Conservation (phyloP, 2,797 vertebrate genomes). For the Nannoperca obscura region DNA sequence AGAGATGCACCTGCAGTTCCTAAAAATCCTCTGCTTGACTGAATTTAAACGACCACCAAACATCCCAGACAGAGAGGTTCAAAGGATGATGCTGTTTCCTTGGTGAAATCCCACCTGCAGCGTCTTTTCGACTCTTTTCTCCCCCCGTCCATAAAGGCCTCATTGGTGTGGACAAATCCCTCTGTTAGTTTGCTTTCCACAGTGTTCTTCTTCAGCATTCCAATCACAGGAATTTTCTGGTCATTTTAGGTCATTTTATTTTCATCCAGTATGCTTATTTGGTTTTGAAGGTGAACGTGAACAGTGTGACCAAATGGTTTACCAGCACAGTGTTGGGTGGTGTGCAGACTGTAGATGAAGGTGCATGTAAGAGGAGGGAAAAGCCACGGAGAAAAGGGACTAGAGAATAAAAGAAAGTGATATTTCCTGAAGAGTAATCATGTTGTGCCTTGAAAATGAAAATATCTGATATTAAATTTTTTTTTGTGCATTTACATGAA, state of each 20-base stretch:
- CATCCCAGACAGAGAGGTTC: slow-evolving; percentile 62
- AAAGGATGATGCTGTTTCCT: slow-evolving; percentile 70
- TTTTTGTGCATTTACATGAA: slow-evolving; percentile 7
- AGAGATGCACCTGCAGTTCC: slow-evolving; percentile 70
- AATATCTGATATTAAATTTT: not conserved
- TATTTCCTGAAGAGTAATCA: slow-evolving; percentile 8
- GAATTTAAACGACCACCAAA: slow-evolving; percentile 68
- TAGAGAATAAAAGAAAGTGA: not conserved
- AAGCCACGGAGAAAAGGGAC: not conserved
- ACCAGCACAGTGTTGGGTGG: slow-evolving; percentile 5
- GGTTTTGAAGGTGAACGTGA: slow-evolving; percentile 44
- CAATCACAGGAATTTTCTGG: slow-evolving; percentile 35
- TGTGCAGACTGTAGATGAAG: slow-evolving; percentile 30
- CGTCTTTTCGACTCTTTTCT: slow-evolving; percentile 36
- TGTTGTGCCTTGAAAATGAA: slow-evolving; percentile 23
- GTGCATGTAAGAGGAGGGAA: not conserved
- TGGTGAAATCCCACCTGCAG: slow-evolving; percentile 74
- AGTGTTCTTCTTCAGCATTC: slow-evolving; percentile 25
- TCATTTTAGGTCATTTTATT: slow-evolving; percentile 55
- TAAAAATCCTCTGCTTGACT: slow-evolving; percentile 50
- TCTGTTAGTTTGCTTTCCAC: slow-evolving; percentile 56
- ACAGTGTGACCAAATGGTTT: slow-evolving; percentile 37
- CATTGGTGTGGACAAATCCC: slow-evolving; percentile 67
- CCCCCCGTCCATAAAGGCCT: slow-evolving; percentile 43
- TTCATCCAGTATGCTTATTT: slow-evolving; percentile 33